Evolutionary conservation across 2,888 invertebrate species (phyloP).

Genomic region (Microdon myrmicae): DNA sequence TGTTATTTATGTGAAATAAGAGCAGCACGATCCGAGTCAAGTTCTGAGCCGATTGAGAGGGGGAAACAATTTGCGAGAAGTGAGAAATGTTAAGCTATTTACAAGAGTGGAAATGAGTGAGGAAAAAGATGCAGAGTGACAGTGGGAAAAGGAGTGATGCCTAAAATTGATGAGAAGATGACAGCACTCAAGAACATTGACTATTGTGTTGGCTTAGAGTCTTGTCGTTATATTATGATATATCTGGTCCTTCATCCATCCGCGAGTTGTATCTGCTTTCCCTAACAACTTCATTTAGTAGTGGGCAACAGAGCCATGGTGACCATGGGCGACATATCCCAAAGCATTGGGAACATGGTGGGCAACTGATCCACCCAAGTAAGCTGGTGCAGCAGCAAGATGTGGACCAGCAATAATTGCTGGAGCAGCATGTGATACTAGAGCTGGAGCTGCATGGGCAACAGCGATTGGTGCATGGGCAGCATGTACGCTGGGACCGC

Average conservation of each 20-base stretch:
- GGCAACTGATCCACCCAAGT: constrained; percentile 56
- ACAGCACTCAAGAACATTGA: constrained; percentile 42
- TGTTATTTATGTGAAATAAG: constrained; percentile 29
- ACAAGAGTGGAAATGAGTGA: no score
- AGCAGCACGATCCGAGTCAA: constrained; percentile 21
- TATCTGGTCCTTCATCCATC: constrained; percentile 49
- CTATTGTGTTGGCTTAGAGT: constrained; percentile 34
- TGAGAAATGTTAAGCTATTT: constrained; percentile 46
- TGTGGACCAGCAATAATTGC: constrained; percentile 61
- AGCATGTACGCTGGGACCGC: constrained; percentile 63
- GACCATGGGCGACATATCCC: constrained; percentile 57
- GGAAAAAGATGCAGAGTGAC: constrained; percentile 16
- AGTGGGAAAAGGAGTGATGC: constrained; percentile 23
- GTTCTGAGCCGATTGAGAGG: constrained; percentile 21
- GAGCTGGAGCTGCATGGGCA: constrained; percentile 57
- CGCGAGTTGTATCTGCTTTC: constrained; percentile 40
- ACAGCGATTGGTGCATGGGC: constrained; percentile 53
- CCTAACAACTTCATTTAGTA: constrained; percentile 56
- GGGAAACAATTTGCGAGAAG: not conserved
- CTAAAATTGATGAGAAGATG: constrained; percentile 27
- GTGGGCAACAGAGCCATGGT: constrained; percentile 61
- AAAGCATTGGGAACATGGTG: constrained; percentile 36
- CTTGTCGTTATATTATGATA: constrained; percentile 10
- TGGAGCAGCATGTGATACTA: constrained; percentile 56
- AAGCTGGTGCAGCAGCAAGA: constrained; percentile 59